phyloP scores from a whole-genome alignment of 1,140 invertebrate genomes.

The Alviniconcha marisindica region DNA sequence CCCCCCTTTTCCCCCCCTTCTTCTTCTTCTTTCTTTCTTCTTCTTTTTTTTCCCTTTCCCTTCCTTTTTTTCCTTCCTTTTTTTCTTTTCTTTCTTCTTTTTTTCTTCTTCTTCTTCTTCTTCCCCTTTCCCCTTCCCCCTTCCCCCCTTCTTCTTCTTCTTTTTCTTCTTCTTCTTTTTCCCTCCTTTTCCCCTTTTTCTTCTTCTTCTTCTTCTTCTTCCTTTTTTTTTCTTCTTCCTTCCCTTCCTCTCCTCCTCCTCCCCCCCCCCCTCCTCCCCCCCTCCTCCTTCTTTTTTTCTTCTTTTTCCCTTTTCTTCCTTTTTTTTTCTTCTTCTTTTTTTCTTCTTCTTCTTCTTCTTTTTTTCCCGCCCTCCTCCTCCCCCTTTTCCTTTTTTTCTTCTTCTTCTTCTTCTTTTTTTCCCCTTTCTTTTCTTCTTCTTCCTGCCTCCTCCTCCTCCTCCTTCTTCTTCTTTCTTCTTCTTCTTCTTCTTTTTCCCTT shows the following conservation, averaged over 20 bases:
- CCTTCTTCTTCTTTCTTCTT: not conserved
- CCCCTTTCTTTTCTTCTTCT: not conserved
- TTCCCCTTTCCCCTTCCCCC: no score
- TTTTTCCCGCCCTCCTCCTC: not conserved
- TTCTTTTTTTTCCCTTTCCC: no score
- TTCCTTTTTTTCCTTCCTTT: no score
- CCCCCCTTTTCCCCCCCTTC: no score
- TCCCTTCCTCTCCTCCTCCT: no score
- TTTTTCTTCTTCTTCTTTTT: not conserved
- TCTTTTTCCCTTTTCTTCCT: not conserved
- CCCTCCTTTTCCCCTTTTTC: not conserved
- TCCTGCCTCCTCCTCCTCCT: not conserved
- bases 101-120: no score
- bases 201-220: not conserved
- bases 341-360: not conserved
- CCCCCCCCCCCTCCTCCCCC: no score
- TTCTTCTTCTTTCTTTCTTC: no score
- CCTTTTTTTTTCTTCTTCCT: not conserved
- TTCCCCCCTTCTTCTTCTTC: no score
- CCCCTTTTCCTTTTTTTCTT: conserved; percentile 11
- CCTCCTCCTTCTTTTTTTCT: not conserved
- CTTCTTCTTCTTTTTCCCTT: not conserved
- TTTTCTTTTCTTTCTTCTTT: no score
- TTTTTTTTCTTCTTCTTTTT: not conserved
- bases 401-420: not conserved